Evolutionary conservation across 2,888 invertebrate genomes (phyloP).

Genomic region (Pristionchus japonicus): DNA sequence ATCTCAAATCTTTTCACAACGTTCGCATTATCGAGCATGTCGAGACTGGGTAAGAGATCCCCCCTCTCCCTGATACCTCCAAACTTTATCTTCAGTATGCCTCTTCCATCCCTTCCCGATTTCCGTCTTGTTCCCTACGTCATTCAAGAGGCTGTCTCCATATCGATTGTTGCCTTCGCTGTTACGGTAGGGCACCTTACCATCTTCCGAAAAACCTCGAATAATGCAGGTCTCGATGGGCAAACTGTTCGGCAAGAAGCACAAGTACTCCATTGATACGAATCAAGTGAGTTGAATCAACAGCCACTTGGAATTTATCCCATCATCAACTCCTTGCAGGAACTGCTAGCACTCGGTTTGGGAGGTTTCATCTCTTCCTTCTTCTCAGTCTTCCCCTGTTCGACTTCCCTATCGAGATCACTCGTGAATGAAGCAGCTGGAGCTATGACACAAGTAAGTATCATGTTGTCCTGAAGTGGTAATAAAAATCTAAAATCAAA

Average conservation of each 20-base stretch:
- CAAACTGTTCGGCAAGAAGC: constrained; percentile 77
- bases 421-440: constrained; percentile 62
- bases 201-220: too few species aligned
- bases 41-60: constrained; percentile 74
- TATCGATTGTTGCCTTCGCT: constrained; percentile 78
- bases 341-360: constrained; percentile 71
- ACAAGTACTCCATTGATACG: constrained; percentile 77
- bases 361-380: constrained; percentile 82
- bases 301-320: too few species aligned
- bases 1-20: constrained; percentile 73
- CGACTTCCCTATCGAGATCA: constrained; percentile 60
- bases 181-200: constrained; percentile 74
- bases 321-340: constrained; percentile 57
- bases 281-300: constrained; percentile 76
- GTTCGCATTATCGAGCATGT: constrained; percentile 76
- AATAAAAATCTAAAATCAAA: too few species aligned
- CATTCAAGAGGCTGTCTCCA: constrained; percentile 78
- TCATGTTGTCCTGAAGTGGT: background rate
- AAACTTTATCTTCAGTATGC: constrained; percentile 62
- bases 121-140: constrained; percentile 74
- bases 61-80: background rate
- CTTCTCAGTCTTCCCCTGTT: constrained; percentile 71
- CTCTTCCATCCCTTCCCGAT: constrained; percentile 69
- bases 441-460: constrained; percentile 54
- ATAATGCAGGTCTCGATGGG: constrained; percentile 75